Evolutionary conservation across 2,113 vertebrate genomes (phyloP), one percentile per base, ranked within the genome.

Genomic region (Cyanocitta stelleri): DNA sequence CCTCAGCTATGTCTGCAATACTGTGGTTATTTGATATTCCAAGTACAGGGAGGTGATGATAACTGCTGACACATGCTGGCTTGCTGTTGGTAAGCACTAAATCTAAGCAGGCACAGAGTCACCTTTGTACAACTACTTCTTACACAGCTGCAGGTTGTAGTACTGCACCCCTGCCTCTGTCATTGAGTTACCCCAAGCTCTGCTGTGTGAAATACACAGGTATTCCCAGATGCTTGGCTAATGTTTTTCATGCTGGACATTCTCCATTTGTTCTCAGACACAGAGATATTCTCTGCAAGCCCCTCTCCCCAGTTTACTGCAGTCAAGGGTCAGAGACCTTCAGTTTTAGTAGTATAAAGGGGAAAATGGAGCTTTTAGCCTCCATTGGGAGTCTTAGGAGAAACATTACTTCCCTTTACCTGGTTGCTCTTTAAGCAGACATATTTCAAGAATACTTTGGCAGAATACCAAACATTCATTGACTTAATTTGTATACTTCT

Each of bases 11-110:
- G 83, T 92, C 83, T 95, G 88, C 86, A 72, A 20, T 64, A 73
- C 26, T 90, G 88, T 75, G 80, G 69, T 84, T 93, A 75, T 92
- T 92, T 94, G 83, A 76, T 93, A 46, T 95, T 96, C 78, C 59
- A 90, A 82, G 86, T 90, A 68, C 54, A 69, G 69, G 37, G 83
- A 96, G 80, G 77, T 93, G 90, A 89, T 92, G 93, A 90, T 89
- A 96, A 76, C 49, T 95, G 73, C 86, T 97, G 93, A 73, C 90
- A 87, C 62, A 48, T 10, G 16, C 77, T 92, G 86, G 15, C 41
- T 77, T 82, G 61, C 73, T 92, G 19, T 73, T 92, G 80, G 86
- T 89, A 93, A 82, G 89, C 69, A 41, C 66, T 85, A 90, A 90
- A 92, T 90, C 61, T 89, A 39, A 54, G 73, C 29, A 75, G 52